phyloP scores from a whole-genome alignment of 2,113 vertebrate genomes.

The Neomonachus schauinslandi region DNA sequence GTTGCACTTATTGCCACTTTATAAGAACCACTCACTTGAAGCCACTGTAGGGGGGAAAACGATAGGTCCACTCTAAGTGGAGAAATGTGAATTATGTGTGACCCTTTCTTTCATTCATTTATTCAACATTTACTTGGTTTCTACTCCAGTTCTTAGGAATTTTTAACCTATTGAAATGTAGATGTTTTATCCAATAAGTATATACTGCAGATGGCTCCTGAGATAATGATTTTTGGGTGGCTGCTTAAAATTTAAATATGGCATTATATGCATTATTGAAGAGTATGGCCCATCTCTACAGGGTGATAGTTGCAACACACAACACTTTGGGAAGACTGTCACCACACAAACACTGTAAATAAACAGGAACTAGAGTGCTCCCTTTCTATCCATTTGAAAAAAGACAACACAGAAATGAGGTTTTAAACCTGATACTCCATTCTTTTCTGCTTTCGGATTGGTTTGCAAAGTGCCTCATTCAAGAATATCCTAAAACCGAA shows the following conservation, averaged over 20 bases:
- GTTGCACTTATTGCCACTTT: constrained; percentile 64
- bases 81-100: constrained; percentile 50
- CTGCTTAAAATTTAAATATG: constrained; percentile 36
- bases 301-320: not conserved
- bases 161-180: constrained; percentile 59
- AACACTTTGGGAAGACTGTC: not conserved
- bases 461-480: not conserved
- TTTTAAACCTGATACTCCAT: not conserved
- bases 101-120: constrained; percentile 49
- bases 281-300: not conserved
- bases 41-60: constrained; percentile 43
- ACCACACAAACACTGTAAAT: not conserved
- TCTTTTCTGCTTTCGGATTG: constrained; percentile 27
- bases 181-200: constrained; percentile 39
- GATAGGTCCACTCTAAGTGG: constrained; percentile 53
- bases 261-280: not conserved
- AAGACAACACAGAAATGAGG: not conserved
- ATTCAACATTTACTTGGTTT: constrained; percentile 15
- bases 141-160: not conserved
- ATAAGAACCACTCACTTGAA: constrained; percentile 48
- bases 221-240: not conserved
- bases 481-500: constrained; percentile 57
- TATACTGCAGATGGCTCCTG: not conserved
- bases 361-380: not conserved
- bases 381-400: constrained; percentile 34